Percentiles rank a stretch among this genome's conserved stretches.
Conservation (phyloP, 1,140 invertebrate genomes). For the Hyles euphorbiae region DNA sequence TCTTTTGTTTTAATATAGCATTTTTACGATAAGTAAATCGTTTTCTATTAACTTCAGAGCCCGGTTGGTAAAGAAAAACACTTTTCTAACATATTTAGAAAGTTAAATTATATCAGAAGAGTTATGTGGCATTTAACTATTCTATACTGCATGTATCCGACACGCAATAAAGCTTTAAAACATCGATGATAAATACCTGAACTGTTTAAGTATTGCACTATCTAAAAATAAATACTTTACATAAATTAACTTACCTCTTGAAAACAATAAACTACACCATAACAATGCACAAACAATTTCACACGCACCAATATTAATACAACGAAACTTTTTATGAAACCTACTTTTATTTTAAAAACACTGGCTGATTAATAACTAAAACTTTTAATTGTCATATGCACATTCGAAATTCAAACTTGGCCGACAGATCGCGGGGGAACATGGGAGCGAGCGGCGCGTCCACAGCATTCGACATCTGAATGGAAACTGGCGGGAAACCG, state of each 20-base stretch:
- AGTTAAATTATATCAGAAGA: no score
- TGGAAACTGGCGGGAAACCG: conserved; percentile 66
- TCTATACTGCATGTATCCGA: not conserved
- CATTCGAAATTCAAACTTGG: conserved; percentile 8
- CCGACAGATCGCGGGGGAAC: not conserved
- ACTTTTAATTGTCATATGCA: conserved; percentile 8
- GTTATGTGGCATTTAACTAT: no score
- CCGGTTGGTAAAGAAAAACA: no score
- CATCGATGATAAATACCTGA: no score
- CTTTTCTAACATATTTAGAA: no score
- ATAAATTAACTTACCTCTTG: not conserved
- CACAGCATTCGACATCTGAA: conserved; percentile 39
- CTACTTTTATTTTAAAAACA: not conserved
- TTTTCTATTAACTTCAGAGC: no score
- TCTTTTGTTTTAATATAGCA: no score
- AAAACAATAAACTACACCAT: not conserved
- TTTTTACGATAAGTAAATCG: no score
- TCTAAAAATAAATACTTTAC: no score
- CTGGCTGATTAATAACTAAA: conserved; percentile 1
- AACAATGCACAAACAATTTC: not conserved
- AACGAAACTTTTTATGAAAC: conserved; percentile 1
- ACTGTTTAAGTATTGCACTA: no score
- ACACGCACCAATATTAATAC: not conserved
- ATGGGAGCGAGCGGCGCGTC: conserved; percentile 25
- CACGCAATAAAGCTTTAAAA: not conserved